A percentile compares a stretch with the other conserved stretches of the same genome.
phyloP scores from a whole-genome alignment of 1,140 invertebrate species.

The Drosophila melanica region DNA sequence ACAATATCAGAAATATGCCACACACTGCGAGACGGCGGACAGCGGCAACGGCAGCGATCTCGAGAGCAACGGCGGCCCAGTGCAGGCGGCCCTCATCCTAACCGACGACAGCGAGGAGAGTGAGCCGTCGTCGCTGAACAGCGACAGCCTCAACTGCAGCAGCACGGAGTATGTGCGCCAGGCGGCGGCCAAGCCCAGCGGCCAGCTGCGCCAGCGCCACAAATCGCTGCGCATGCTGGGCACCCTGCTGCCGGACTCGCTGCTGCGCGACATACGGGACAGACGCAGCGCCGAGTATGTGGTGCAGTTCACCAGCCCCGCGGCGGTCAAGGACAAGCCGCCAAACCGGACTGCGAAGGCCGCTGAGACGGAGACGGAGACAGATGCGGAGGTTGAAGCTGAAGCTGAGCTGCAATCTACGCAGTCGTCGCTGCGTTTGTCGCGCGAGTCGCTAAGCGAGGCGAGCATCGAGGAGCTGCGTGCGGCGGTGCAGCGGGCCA shows the following conservation, averaged over 20 bases:
- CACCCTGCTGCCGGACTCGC: slow-evolving; percentile 71
- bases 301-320: slow-evolving; percentile 55
- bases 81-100: slow-evolving; percentile 85
- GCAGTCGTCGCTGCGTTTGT: slow-evolving; percentile 39
- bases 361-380: not conserved
- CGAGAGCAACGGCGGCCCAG: slow-evolving; percentile 85
- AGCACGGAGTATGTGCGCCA: slow-evolving; percentile 71
- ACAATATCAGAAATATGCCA: slow-evolving; percentile 68
- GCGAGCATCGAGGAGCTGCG: slow-evolving; percentile 73
- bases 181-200: slow-evolving; percentile 63
- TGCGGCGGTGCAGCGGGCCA: slow-evolving; percentile 69
- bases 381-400: not conserved
- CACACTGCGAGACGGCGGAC: slow-evolving; percentile 90
- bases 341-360: slow-evolving; percentile 9
- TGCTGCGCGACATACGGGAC: slow-evolving; percentile 80
- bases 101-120: slow-evolving; percentile 84
- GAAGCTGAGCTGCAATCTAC: slow-evolving; percentile 1
- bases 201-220: slow-evolving; percentile 58
- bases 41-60: slow-evolving; percentile 93
- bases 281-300: slow-evolving; percentile 62
- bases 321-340: slow-evolving; percentile 51
- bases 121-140: slow-evolving; percentile 75
- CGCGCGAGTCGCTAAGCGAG: slow-evolving; percentile 67
- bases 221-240: slow-evolving; percentile 60
- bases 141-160: slow-evolving; percentile 75